Evolutionary conservation across 2,113 vertebrate species (phyloP).

Genomic region (Camarhynchus parvulus): DNA sequence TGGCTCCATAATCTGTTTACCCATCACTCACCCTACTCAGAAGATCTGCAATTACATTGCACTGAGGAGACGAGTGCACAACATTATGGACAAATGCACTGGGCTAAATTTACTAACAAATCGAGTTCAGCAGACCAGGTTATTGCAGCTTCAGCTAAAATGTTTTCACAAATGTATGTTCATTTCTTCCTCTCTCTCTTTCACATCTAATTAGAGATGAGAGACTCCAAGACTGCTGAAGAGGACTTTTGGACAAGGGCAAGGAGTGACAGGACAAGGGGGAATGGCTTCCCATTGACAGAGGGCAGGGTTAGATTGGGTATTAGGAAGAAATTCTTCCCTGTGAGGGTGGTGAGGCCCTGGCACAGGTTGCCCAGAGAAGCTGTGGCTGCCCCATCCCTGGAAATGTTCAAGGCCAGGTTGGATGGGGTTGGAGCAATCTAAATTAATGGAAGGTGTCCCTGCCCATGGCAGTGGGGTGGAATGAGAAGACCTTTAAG

Average conservation of each 20-base stretch:
- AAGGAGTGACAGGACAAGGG: not conserved
- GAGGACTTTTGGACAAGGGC: not conserved
- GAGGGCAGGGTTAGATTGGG: not conserved
- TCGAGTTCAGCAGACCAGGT: not conserved
- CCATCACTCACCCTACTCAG: not conserved
- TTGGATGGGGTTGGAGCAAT: not conserved
- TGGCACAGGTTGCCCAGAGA: not conserved
- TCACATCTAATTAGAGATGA: not conserved
- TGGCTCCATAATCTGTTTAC: not conserved
- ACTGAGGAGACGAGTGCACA: not conserved
- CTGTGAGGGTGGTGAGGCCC: not conserved
- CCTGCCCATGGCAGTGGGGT: not conserved
- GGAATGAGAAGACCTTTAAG: not conserved
- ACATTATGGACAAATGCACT: not conserved
- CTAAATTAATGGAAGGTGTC: not conserved
- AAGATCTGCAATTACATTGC: not conserved
- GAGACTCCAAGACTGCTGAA: not conserved
- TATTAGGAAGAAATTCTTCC: not conserved
- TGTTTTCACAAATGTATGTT: not conserved
- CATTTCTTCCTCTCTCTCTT: not conserved
- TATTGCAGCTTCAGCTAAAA: not conserved
- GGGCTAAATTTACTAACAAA: not conserved
- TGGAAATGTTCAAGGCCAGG: not conserved
- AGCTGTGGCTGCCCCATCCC: not conserved
- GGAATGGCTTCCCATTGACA: not conserved